Conservation (phyloP, 2,113 vertebrate species). For the Chaetodon trifascialis region DNA sequence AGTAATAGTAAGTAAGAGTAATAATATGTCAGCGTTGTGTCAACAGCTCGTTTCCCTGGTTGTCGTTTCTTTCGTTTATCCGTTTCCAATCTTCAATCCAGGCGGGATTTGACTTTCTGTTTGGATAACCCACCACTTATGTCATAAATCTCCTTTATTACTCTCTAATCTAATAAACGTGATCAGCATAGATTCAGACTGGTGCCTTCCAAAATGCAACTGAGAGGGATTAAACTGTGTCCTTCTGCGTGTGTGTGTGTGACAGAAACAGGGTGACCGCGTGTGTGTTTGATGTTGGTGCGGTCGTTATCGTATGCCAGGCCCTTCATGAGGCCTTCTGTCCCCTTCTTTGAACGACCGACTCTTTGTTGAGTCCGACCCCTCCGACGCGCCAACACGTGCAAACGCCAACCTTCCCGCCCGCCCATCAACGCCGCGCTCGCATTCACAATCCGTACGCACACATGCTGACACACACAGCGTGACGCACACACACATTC, state of each 20-base stretch:
- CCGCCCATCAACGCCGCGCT: not conserved
- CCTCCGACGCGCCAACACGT: constrained; percentile 28
- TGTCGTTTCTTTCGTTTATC: no score
- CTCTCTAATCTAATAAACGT: not conserved
- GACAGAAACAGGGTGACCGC: not conserved
- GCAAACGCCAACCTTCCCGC: constrained; percentile 16
- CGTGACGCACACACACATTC: constrained; percentile 4
- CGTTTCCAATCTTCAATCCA: no score
- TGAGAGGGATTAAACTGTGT: not conserved
- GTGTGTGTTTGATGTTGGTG: constrained; percentile 6
- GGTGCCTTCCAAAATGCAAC: not conserved
- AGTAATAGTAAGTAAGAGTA: no score
- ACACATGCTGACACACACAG: not conserved
- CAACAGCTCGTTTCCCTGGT: no score
- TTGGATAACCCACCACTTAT: not conserved
- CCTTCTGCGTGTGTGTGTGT: not conserved
- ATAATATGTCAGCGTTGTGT: no score
- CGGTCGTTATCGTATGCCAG: constrained; percentile 12
- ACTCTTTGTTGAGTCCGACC: constrained; percentile 18
- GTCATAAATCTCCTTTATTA: not conserved
- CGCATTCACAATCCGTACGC: not conserved
- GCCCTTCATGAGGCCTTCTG: constrained; percentile 15
- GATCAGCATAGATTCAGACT: not conserved
- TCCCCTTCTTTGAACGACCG: constrained; percentile 13
- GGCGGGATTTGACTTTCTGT: not conserved